Evolutionary conservation across 2,797 vertebrate species (phyloP).

Genomic region (Helostoma temminkii): DNA sequence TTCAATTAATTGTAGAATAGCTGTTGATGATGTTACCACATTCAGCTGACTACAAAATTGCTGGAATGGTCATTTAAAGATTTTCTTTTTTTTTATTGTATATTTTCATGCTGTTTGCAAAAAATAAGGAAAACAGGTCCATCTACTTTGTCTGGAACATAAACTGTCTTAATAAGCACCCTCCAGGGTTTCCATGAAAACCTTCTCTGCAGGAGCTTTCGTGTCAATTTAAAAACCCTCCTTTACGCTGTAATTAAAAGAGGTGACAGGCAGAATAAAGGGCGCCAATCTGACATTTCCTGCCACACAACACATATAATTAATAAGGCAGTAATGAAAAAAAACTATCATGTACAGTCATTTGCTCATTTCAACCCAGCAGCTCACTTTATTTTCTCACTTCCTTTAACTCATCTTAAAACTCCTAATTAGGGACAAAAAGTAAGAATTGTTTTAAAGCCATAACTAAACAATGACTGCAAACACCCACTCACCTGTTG

Average conservation of each 20-base stretch:
- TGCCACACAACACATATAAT: conserved; percentile 35
- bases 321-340: conserved; percentile 33
- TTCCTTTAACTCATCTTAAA: background rate
- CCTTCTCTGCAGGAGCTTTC: conserved; percentile 45
- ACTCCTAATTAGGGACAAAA: background rate
- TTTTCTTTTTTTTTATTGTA: background rate
- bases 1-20: background rate
- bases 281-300: conserved; percentile 55
- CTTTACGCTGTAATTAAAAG: conserved; percentile 57
- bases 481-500: conserved; percentile 9
- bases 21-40: background rate
- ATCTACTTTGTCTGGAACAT: conserved; percentile 26
- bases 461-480: background rate
- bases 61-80: background rate
- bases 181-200: conserved; percentile 50
- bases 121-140: conserved; percentile 10
- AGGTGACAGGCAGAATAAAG: conserved; percentile 38
- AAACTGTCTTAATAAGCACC: conserved; percentile 48
- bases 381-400: background rate
- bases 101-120: conserved; percentile 12
- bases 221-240: conserved; percentile 50
- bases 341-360: conserved; percentile 22
- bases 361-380: conserved; percentile 1
- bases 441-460: background rate
- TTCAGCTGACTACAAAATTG: background rate